Evolutionary conservation across 2,797 vertebrate genomes (phyloP).

Genomic region (Tachyglossus aculeatus): DNA sequence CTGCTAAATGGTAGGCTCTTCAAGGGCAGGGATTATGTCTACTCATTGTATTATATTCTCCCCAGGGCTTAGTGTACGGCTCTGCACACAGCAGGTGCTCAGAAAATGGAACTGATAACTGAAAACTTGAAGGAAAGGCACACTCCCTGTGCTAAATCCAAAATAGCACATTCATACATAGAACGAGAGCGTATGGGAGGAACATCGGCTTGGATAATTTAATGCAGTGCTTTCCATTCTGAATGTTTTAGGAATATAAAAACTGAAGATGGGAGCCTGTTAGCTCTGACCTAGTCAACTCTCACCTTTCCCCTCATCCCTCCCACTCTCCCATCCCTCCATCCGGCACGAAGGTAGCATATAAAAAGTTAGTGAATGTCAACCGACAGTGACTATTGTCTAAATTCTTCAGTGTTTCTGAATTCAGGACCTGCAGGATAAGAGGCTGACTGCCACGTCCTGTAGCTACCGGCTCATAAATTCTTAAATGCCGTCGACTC

Average conservation of each 20-base stretch:
- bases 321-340: background rate
- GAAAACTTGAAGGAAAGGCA: constrained; percentile 11
- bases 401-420: constrained; percentile 31
- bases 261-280: constrained; percentile 1
- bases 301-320: constrained; percentile 17
- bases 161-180: constrained; percentile 31
- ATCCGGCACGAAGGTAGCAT: background rate
- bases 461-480: constrained; percentile 26
- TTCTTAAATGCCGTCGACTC: constrained; percentile 35
- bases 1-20: too few relatives aligned
- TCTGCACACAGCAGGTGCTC: too few relatives aligned
- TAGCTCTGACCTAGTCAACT: constrained; percentile 9
- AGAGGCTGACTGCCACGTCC: constrained; percentile 7
- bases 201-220: constrained; percentile 37
- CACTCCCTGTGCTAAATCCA: constrained; percentile 7
- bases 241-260: constrained; percentile 14
- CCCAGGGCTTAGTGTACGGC: too few relatives aligned
- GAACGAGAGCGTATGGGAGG: constrained; percentile 17
- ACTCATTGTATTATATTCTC: too few relatives aligned
- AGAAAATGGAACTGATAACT: too few relatives aligned
- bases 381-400: constrained; percentile 5
- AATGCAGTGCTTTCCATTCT: constrained; percentile 21
- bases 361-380: constrained; percentile 7
- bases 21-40: too few relatives aligned
- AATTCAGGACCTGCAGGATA: constrained; percentile 4